A percentile compares a stretch with the other conserved stretches of the same genome.
phyloP scores from a whole-genome alignment of 2,888 invertebrate species.

The Conomelus anceps region DNA sequence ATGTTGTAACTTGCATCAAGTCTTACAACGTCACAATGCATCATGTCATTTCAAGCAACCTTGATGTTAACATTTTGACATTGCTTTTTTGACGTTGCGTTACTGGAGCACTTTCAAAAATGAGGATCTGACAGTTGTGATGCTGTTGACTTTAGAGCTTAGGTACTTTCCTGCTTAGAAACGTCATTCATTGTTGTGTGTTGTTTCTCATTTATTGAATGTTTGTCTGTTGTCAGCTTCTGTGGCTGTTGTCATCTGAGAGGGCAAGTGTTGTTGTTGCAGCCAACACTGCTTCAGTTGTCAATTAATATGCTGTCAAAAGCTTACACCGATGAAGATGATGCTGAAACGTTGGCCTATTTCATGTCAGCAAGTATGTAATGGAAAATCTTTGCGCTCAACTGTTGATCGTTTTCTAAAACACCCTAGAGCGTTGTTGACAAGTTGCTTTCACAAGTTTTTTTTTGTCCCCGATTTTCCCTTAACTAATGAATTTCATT shows the following conservation, averaged over 20 bases:
- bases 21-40: too few species aligned
- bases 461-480: too few species aligned
- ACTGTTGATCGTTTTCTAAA: neutral
- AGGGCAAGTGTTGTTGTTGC: neutral
- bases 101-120: too few species aligned
- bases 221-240: neutral
- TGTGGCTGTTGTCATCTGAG: conserved; percentile 4
- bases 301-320: conserved; percentile 9
- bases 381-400: neutral
- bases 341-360: conserved; percentile 8
- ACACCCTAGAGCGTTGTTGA: neutral
- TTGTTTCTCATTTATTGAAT: neutral
- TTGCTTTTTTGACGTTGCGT: too few species aligned
- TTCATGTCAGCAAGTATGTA: conserved; percentile 9
- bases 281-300: conserved; percentile 1
- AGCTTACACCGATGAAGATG: conserved; percentile 4
- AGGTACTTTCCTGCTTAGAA: too few species aligned
- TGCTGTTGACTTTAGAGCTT: too few species aligned
- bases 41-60: too few species aligned
- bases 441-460: neutral
- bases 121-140: too few species aligned
- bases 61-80: too few species aligned
- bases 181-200: neutral
- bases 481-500: neutral
- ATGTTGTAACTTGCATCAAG: too few species aligned